Conservation (phyloP, 1,140 invertebrate genomes). For the Apocrypta bakeri region DNA sequence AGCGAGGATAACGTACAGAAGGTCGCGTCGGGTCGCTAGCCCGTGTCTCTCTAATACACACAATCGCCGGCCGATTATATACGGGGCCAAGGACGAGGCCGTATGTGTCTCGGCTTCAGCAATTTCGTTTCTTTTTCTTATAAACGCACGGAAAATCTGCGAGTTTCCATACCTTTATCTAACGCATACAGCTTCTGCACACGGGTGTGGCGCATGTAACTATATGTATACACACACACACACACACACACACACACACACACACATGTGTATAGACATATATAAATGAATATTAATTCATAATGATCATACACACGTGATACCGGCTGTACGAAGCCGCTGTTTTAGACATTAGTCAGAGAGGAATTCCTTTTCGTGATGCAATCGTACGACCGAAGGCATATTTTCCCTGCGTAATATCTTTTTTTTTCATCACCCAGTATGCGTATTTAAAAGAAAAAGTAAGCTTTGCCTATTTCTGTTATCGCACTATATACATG, state of each 20-base stretch:
- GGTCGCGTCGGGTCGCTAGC: neutral
- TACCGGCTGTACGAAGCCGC: neutral
- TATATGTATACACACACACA: too few relatives aligned
- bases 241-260: too few relatives aligned
- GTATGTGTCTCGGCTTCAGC: neutral
- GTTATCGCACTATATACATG: neutral
- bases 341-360: neutral
- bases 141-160: neutral
- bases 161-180: too few relatives aligned
- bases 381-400: neutral
- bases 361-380: neutral
- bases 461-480: too few relatives aligned
- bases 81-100: neutral
- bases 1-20: neutral
- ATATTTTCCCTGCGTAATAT: too few relatives aligned
- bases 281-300: too few relatives aligned
- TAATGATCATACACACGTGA: neutral
- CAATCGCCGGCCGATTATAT: neutral
- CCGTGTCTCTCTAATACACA: neutral
- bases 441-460: neutral
- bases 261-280: too few relatives aligned
- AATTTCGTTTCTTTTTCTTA: neutral
- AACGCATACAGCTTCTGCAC: neutral
- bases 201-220: neutral
- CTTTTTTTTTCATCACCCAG: neutral